Conservation (phyloP, 2,113 vertebrate species). For the Psephotus haematonotus region DNA sequence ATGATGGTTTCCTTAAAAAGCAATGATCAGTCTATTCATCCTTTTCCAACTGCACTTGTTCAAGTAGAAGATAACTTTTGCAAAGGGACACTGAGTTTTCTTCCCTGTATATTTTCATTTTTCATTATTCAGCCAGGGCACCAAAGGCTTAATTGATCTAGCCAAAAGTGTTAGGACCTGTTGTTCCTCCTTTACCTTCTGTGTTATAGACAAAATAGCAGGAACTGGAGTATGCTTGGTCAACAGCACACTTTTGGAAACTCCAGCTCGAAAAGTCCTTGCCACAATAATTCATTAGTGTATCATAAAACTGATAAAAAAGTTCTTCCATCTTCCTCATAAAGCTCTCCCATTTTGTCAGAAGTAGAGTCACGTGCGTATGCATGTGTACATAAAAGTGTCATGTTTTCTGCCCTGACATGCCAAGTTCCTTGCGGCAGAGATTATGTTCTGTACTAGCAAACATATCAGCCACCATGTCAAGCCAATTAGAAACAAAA, state of each 20-base stretch:
- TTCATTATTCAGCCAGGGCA: neutral
- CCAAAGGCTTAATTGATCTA: neutral
- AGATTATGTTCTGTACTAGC: neutral
- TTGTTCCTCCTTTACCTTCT: neutral
- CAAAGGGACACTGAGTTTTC: neutral
- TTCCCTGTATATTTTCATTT: neutral
- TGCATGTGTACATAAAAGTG: neutral
- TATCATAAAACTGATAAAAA: neutral
- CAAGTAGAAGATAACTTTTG: neutral
- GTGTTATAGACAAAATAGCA: neutral
- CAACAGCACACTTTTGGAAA: neutral
- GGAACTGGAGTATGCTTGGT: neutral
- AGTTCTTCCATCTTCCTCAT: neutral
- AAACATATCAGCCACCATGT: neutral
- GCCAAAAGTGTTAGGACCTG: neutral
- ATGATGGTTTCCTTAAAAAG: conserved; percentile 45
- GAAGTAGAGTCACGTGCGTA: neutral
- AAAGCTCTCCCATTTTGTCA: neutral
- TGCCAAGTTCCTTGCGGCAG: neutral
- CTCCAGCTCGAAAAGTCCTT: neutral
- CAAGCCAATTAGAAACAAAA: neutral
- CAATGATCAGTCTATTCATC: neutral
- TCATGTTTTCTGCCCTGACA: neutral
- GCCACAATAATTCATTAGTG: neutral
- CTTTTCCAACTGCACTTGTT: conserved; percentile 24